A percentile compares a stretch with the other conserved stretches of the same genome.
Evolutionary conservation across 2,888 invertebrate species (phyloP).

Genomic region (Drosophila suboccidentalis): DNA sequence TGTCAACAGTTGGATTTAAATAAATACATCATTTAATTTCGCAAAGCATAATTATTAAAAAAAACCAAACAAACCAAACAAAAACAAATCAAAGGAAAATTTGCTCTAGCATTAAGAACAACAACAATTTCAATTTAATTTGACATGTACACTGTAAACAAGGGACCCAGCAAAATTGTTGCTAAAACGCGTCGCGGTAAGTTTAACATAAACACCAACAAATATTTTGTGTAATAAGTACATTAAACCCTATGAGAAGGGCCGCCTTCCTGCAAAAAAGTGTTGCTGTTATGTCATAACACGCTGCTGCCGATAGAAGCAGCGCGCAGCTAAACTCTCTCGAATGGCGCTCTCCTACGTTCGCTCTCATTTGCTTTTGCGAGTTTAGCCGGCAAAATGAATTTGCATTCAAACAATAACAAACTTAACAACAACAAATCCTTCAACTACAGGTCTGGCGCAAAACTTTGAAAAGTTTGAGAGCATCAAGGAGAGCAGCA

Average conservation of each 20-base stretch:
- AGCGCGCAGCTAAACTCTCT: slow-evolving; percentile 37
- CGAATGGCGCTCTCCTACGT: slow-evolving; percentile 11
- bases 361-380: slow-evolving; percentile 34
- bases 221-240: slow-evolving; percentile 31
- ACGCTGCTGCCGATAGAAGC: slow-evolving; percentile 39
- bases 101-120: slow-evolving; percentile 4
- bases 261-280: slow-evolving; percentile 46
- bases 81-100: slow-evolving; percentile 15
- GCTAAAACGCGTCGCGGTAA: slow-evolving; percentile 94
- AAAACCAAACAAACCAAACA: slow-evolving; percentile 30
- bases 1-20: slow-evolving; percentile 51
- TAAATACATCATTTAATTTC: slow-evolving; percentile 45
- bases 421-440: slow-evolving; percentile 35
- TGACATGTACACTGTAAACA: slow-evolving; percentile 94
- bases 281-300: slow-evolving; percentile 83
- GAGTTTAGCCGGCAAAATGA: slow-evolving; percentile 65
- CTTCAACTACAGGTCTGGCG: slow-evolving; percentile 88
- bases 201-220: slow-evolving; percentile 42
- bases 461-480: slow-evolving; percentile 93
- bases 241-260: slow-evolving; percentile 51
- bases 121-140: slow-evolving; percentile 40
- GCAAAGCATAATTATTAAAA: slow-evolving; percentile 20
- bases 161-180: slow-evolving; percentile 95
- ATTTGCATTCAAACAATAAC: slow-evolving; percentile 62
- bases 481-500: slow-evolving; percentile 90